Evolutionary conservation across 2,113 vertebrate species (phyloP), one percentile per base, ranked within the genome.

Genomic region (Synchiropus splendidus): DNA sequence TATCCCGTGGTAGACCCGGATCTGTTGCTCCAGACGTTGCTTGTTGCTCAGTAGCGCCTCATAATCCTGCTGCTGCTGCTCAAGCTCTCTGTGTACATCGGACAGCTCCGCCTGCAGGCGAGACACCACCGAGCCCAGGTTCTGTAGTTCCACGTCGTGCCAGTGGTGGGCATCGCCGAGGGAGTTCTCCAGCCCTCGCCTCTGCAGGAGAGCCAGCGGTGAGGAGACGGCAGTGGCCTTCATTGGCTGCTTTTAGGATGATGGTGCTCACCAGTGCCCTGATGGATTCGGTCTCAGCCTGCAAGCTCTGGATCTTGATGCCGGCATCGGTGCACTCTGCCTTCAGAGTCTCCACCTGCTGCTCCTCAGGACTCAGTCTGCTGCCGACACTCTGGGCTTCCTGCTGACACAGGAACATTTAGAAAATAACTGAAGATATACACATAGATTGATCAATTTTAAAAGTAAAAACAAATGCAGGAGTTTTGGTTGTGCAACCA

Each of bases 101-200:
- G 54, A 18, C 9, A 97, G 85, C 75, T 98, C 94, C 2, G 89
- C 85, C 71, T 98, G 89, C 76, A 98, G 80, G 72, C 89, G 88
- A 49, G 80, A 67, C 18, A 94, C 87, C 45, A 96, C 83, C 0
- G 92, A 88, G 14, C 90, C 88, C 44, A 97, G 72, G 54, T 92
- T 97, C 83, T 94, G 94, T 40, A 92, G 83, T 74, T 98, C 93
- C 10, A 93, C 84, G 54, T 89, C 83, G 0, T 94, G 92, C 94
- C 93, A 96, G 70, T 92, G 93, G 18, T 86, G 87, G 16, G 92
- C 88, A 0, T 98, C 91, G 0, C 83, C 80, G 51, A 97, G 62
- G 1, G 90, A 89, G 58, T 89, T 93, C 70, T 94, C 91, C 77
- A 98, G 78, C 33, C 92, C 92, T 5, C 91, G 87, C 75, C 94